Evolutionary conservation across 2,888 invertebrate species (phyloP).

Genomic region (Drosophila paramelanica): DNA sequence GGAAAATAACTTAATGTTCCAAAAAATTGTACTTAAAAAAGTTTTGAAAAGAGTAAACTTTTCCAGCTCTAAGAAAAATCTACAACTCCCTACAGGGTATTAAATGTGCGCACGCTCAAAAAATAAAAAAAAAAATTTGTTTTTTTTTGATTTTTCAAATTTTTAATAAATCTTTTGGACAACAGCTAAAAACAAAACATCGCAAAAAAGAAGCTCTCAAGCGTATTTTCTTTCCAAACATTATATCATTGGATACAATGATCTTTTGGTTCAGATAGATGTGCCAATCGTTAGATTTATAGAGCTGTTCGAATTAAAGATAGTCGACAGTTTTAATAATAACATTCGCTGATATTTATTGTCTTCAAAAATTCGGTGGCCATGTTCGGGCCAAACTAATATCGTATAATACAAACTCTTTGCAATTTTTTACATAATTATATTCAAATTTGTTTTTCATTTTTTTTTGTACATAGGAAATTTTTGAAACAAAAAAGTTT

Average conservation of each 20-base stretch:
- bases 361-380: slow-evolving; percentile 18
- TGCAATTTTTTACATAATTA: slow-evolving; percentile 30
- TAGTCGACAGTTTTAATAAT: not conserved
- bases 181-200: not conserved
- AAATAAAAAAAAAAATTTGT: no score
- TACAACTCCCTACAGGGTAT: slow-evolving; percentile 4
- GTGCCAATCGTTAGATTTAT: slow-evolving; percentile 2
- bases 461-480: not conserved
- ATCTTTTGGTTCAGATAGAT: slow-evolving; percentile 5
- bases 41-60: no score
- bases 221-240: not conserved
- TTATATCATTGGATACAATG: slow-evolving; percentile 4
- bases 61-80: not conserved
- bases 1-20: no score
- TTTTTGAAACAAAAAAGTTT: not conserved
- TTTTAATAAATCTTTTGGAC: slow-evolving; percentile 4
- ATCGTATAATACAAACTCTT: slow-evolving; percentile 29
- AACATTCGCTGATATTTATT: slow-evolving; percentile 22
- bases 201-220: not conserved
- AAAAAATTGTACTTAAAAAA: no score
- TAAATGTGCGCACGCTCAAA: not conserved
- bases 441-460: not conserved
- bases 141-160: not conserved
- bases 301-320: not conserved
- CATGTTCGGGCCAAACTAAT: slow-evolving; percentile 3